Evolutionary conservation across 2,797 vertebrate species (phyloP), one percentile per base, ranked within the genome.

Genomic region (Macrochelys suwanniensis): DNA sequence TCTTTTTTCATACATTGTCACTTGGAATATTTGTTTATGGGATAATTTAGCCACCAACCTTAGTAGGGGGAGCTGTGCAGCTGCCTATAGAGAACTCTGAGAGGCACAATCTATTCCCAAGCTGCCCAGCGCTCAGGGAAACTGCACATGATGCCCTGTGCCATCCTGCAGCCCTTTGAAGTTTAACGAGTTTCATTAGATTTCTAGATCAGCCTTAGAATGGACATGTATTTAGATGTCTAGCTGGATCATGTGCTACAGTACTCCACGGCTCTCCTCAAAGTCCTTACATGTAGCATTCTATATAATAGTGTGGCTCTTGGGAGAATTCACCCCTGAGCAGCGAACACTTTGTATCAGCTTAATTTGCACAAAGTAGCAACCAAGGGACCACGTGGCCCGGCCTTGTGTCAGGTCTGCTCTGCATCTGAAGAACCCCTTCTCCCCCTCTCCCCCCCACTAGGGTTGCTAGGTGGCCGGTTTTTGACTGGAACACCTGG

Each of bases 61-160:
- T 23, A 12, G 21, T 42, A 57, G 53, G 13, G 47, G 26, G 37
- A 21, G 68, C 13, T 31, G 42, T 17, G 79, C 54, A 77, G 33
- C 25, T 61, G 11, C 78, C n/a, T 25, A 25, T 1, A 33, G 49
- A 80, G 49, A 84, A 71, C 59, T 80, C 49, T 25, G 21, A 93
- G 85, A 8, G 42, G 3, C 1, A 31, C 49, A 68, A 28, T 31
- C 0, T 2, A 23, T 10, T 53, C 45, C 68, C 57, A 37, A 51
- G 5, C 33, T 33, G 19, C 21, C 16, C 1, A 0, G n/a, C 53
- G 13, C 28, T 68, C 65, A 80, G 7, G 37, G 37, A 53, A 82
- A 8, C 26, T 21, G 15, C 74, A 16, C 0, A 0, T 77, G 50
- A 49, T 53, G 6, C 0, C 13, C 11, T 57, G 19, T 51, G 21